These are phyloP conservation scores for Cassiopea andromeda DNA, from an alignment of 30 jellyfish, hydroid and myxozoan species.

Conservation along the genomic window DNA sequence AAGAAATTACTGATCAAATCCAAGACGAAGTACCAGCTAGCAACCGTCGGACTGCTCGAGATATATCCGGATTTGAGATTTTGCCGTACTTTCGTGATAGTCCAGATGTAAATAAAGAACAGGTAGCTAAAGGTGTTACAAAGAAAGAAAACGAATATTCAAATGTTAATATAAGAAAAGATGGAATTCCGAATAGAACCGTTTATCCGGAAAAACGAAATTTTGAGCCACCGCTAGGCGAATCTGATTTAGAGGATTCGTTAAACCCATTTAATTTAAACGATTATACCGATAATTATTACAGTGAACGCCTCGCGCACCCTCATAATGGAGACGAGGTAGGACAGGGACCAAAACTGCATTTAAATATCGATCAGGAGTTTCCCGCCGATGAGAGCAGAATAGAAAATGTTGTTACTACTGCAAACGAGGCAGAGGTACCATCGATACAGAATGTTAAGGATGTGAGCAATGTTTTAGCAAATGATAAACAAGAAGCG, in stretches of 20 bases:
- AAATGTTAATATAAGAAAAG: constrained; percentile 5
- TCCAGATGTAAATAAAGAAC: constrained; percentile 1
- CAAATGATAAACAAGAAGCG: constrained; percentile 51
- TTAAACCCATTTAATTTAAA: not conserved
- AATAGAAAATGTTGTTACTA: not conserved
- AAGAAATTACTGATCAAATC: not conserved
- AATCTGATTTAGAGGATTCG: constrained; percentile 32
- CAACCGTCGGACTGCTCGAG: constrained; percentile 54
- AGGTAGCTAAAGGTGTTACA: constrained; percentile 2
- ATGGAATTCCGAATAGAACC: constrained; percentile 18
- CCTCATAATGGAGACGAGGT: constrained; percentile 17
- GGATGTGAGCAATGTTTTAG: constrained; percentile 7
- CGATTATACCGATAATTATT: constrained; percentile 17
- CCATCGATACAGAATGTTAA: constrained; percentile 9
- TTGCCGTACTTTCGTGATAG: constrained; percentile 82
- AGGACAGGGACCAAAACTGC: constrained; percentile 29
- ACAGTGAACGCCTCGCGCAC: constrained; percentile 24
- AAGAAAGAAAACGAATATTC: constrained; percentile 2
- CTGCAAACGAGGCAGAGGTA: constrained; percentile 10
- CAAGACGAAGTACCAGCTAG: not conserved
- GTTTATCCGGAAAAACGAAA: constrained; percentile 55
- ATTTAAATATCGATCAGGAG: constrained; percentile 44
- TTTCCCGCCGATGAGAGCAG: constrained; percentile 6
- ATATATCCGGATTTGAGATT: constrained; percentile 95
- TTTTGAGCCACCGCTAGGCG: constrained; percentile 62